Evolutionary conservation across 2,797 vertebrate species (phyloP), one percentile per base, ranked within the genome.

Genomic region (Poeciliopsis gracilis): DNA sequence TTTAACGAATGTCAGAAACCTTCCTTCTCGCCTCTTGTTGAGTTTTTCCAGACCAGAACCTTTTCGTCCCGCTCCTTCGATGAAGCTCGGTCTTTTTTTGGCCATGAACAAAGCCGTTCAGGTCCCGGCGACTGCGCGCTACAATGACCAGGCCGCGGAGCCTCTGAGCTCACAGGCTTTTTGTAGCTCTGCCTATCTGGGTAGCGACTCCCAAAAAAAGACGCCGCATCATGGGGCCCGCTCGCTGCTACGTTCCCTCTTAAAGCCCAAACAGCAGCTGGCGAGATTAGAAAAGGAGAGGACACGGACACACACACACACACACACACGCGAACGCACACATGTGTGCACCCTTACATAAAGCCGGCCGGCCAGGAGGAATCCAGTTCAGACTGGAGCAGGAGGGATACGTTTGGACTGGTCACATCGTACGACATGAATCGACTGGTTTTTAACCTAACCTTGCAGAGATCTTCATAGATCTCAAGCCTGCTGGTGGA

Each of bases 161-260:
- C 90, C 84, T 94, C 95, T 92, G 97, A 97, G 96, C 97, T 97
- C 97, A 98, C 96, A 95, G 95, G 97, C 97, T 97, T 97, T 96
- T 97, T 97, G 94, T 96, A 95, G 94, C 96, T 94, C 96, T 96
- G 91, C 95, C 96, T 94, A 89, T 96, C 95, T 97, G 97, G 97
- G 95, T 94, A 91, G 90, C 93, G 94, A 91, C 95, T 96, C 97
- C 95, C 94, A 97, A 99, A 99, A 97, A 96, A 94, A 94, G 97
- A 96, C 89, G 91, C 95, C 93, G 96, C 95, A 94, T 98, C 97
- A 99, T 95, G 88, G 82, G 87, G 94, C 93, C 92, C 89, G 53
- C 92, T 89, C 96, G 96, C 95, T 95, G 95, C 94, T 94, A 92
- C 93, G 91, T 91, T 94, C 92, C 57, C 96, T 97, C 97, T 97